Evolutionary conservation across 2,113 vertebrate genomes (phyloP), one percentile per base, ranked within the genome.

Genomic region (Melospiza georgiana): DNA sequence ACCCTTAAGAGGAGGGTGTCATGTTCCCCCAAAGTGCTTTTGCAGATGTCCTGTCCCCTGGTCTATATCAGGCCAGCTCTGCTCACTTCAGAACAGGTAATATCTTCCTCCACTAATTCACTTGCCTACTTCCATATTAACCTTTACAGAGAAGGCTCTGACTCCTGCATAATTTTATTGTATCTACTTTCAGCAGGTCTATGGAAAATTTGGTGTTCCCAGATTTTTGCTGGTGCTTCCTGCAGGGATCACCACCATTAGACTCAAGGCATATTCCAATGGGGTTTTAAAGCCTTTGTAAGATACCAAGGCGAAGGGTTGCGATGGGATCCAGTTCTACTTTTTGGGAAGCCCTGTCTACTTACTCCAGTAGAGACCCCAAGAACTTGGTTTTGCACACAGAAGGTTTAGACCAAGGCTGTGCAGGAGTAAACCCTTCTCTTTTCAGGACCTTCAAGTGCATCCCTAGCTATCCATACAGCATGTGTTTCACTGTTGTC

Each of bases 301-400:
- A 79, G 49, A 37, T 15, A 24, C 4, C 39, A 51, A 62, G 52
- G 17, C 48, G 85, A 31, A 12, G 10, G 9, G 22, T 22, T 66
- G 22, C 8, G 44, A 23, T 1, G 18, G n/a, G 24, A 44, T 59
- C 13, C 58, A 61, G 4, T 55, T 24, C 35, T 22, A 20, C 5
- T 31, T 12, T 39, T 30, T 73, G 14, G 24, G 31, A 68, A 83
- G 16, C 5, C 15, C 11, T 52, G 14, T 51, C 25, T 13, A 12
- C 8, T 58, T 58, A 22, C 8, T 23, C 28, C 10, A 80, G 17
- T 11, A 23, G 0, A 13, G 28, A 79, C 4, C 1, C 6, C 17
- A 37, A 52, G 23, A 90, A 46, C 12, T 6, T 66, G 11, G 35
- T 22, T 22, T 72, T 87, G n/a, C 17, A 27, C 25, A n/a, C 6